Evolutionary conservation across 2,797 vertebrate genomes (phyloP), one percentile per base, ranked within the genome.

Genomic region (Saxicola maurus): DNA sequence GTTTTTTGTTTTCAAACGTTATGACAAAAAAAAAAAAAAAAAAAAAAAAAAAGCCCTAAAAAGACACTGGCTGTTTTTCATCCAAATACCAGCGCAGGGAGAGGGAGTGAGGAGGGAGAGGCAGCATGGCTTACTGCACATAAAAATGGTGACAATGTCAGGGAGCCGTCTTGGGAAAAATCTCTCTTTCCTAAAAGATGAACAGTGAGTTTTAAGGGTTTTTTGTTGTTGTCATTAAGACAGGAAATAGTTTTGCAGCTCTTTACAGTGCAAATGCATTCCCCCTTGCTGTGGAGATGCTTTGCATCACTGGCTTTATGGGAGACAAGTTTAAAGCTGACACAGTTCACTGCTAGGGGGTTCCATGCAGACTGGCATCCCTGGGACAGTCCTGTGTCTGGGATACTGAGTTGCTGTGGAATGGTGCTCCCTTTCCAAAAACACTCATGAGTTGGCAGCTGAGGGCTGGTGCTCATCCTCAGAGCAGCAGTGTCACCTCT

Each of bases 1-100:
- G 82, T 30, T 84, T 46, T 89, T 90, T 91, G 82, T 91, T 92
- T 90, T 60, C 79, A 60, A 52, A 69, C 35, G 42, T 93, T 91
- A 52, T 23, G 37, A 57, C 3, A 1, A 11, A 40, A 61, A 35
- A 11, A 43, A 57, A 35, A 33, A 33, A 33, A 33, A 33, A 33
- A 33, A 33, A n/a, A 55, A n/a, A 52, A 8, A 23, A 40, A 37
- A 53, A 68, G 28, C 13, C 43, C 45, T 25, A 35, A 33, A 35
- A 14, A 20, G 25, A 15, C 27, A 1, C 48, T 85, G 62, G 35
- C 45, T 93, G 81, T 46, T 93, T 89, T 91, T 76, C 42, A 27
- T 92, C 65, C 74, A 88, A 87, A 93, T 86, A 84, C 30, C 71
- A 40, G 43, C 28, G 12, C 72, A 64, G 75, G 46, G 75, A 85